A percentile compares a stretch with the other conserved stretches of the same genome.
Evolutionary conservation across 2,888 invertebrate species (phyloP).

Genomic region (Tetragnatha montana): DNA sequence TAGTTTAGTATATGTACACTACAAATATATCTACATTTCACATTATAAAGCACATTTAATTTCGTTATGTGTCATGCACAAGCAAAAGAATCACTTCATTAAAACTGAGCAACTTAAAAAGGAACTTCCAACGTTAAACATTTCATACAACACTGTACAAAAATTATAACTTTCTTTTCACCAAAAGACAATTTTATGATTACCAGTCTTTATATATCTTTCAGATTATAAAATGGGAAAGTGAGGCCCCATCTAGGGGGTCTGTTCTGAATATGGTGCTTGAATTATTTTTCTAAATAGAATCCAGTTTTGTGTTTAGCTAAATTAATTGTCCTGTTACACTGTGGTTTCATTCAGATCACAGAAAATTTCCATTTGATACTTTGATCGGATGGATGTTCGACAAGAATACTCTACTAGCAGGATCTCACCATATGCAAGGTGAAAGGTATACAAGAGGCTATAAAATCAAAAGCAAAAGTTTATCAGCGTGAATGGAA

Average conservation of each 20-base stretch:
- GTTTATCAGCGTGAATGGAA: constrained; percentile 23
- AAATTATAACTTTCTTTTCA: constrained; percentile 30
- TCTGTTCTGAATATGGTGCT: background rate
- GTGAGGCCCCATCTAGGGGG: background rate
- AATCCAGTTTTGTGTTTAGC: background rate
- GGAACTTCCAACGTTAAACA: constrained; percentile 56
- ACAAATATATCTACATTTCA: constrained; percentile 45
- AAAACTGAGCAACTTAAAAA: constrained; percentile 60
- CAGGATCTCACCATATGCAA: constrained; percentile 33
- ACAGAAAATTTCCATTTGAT: constrained; percentile 11
- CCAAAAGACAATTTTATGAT: constrained; percentile 16
- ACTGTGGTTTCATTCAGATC: background rate
- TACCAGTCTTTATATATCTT: constrained; percentile 19
- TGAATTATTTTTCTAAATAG: background rate
- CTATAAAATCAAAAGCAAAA: constrained; percentile 62
- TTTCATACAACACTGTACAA: constrained; percentile 40
- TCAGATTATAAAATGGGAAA: constrained; percentile 15
- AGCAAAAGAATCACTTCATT: constrained; percentile 20
- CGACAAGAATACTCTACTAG: constrained; percentile 25
- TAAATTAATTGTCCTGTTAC: constrained; percentile 1
- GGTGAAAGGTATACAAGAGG: constrained; percentile 43
- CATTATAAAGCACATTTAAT: constrained; percentile 42
- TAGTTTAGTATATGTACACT: constrained; percentile 45
- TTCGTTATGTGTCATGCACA: constrained; percentile 36
- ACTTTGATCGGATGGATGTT: constrained; percentile 43